Percentiles rank a stretch among this genome's conserved stretches.
phyloP scores from a whole-genome alignment of 2,888 invertebrate genomes.

The Philhelius pedissequus region DNA sequence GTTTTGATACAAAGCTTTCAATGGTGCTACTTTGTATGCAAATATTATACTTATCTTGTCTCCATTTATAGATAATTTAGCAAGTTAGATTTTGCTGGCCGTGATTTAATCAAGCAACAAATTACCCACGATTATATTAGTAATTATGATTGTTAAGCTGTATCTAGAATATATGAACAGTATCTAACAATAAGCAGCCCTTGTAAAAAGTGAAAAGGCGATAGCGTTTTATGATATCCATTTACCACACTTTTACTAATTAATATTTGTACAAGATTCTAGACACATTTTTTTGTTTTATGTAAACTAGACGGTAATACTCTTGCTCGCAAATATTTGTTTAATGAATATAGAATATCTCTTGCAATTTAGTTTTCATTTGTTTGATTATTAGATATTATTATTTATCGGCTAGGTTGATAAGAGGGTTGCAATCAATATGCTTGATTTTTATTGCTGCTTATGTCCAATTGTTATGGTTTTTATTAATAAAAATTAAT shows the following conservation, averaged over 20 bases:
- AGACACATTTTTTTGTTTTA: background rate
- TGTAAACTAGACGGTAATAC: too few species aligned
- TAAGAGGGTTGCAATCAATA: background rate
- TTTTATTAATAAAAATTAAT: background rate
- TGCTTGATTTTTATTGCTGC: background rate
- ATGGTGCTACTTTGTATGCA: background rate
- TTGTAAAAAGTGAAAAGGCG: background rate
- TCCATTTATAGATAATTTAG: background rate
- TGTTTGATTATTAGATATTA: too few species aligned
- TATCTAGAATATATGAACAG: too few species aligned
- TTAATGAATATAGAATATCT: background rate
- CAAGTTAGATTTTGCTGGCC: background rate
- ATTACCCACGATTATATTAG: background rate
- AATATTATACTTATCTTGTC: background rate
- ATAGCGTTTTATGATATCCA: background rate
- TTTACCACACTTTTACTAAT: background rate
- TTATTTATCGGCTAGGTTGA: too few species aligned
- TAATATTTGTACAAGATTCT: background rate
- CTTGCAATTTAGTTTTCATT: background rate
- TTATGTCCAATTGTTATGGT: background rate
- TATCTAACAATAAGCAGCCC: background rate
- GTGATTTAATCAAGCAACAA: background rate
- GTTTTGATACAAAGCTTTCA: background rate
- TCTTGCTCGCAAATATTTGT: background rate
- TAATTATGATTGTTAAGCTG: background rate